These are phyloP conservation scores for Pteronura brasiliensis DNA, from an alignment of 2,113 vertebrate genomes.

Conservation along the genomic window DNA sequence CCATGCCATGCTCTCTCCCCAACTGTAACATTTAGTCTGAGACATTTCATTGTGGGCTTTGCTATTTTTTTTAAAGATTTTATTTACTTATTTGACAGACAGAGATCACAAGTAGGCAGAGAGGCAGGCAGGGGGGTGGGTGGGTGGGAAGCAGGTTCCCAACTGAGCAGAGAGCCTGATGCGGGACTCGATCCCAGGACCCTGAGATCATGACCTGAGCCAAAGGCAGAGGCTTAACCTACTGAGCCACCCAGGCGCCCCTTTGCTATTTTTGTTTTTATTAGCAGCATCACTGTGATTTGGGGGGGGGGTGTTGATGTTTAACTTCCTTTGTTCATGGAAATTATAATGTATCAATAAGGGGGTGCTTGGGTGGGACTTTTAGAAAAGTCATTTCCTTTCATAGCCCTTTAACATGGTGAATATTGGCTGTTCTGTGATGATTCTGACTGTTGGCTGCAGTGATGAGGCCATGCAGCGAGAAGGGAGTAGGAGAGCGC, in stretches of 20 bases:
- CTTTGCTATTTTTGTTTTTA: neutral
- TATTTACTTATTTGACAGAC: too few species aligned
- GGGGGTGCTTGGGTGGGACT: neutral
- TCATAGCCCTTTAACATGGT: neutral
- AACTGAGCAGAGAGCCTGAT: too few species aligned
- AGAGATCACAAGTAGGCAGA: too few species aligned
- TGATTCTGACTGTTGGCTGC: neutral
- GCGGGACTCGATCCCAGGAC: too few species aligned
- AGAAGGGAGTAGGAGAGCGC: neutral
- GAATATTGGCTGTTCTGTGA: neutral
- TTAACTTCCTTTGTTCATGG: neutral
- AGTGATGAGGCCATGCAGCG: neutral
- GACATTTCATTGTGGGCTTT: neutral
- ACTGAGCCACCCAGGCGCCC: too few species aligned
- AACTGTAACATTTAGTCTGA: neutral
- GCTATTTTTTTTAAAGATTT: neutral
- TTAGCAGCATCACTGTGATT: neutral
- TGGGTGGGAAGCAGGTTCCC: too few species aligned
- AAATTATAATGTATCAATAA: conserved; percentile 8
- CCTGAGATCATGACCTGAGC: too few species aligned
- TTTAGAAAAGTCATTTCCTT: conserved; percentile 10
- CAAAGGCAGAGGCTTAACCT: too few species aligned
- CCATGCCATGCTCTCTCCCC: neutral
- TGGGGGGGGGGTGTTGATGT: neutral
- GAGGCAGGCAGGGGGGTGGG: too few species aligned